Conservation (phyloP, 2,113 vertebrate genomes). For the Fregata magnificens region DNA sequence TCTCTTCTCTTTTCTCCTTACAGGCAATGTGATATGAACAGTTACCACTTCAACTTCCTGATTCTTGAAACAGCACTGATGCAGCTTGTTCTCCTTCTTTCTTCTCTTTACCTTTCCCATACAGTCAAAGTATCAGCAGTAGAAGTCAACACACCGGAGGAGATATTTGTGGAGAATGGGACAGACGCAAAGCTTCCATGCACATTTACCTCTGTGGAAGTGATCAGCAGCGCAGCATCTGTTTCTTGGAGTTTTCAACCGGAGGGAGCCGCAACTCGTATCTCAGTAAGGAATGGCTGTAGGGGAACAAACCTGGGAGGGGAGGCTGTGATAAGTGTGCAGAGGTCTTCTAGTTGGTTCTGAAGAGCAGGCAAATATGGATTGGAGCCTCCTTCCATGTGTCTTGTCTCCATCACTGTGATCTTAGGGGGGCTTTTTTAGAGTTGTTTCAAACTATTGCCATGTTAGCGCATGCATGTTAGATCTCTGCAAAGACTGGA, state of each 20-base stretch:
- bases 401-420: background rate
- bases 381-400: background rate
- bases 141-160: conserved; percentile 79
- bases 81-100: background rate
- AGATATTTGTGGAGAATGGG: conserved; percentile 87
- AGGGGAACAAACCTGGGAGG: background rate
- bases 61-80: background rate
- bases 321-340: background rate
- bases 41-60: background rate
- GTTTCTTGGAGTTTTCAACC: conserved; percentile 86
- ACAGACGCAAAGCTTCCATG: conserved; percentile 84
- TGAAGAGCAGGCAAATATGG: background rate
- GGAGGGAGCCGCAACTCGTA: conserved; percentile 60
- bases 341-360: background rate
- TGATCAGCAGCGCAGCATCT: conserved; percentile 74
- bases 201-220: conserved; percentile 82
- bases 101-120: background rate
- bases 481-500: background rate
- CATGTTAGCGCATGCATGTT: too few species aligned
- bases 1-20: background rate
- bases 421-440: background rate
- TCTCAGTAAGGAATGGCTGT: conserved; percentile 70
- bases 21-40: background rate
- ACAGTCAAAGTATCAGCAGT: conserved; percentile 68
- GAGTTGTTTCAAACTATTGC: background rate